Evolutionary conservation across 2,797 vertebrate species (phyloP).

Genomic region (Labroides dimidiatus): DNA sequence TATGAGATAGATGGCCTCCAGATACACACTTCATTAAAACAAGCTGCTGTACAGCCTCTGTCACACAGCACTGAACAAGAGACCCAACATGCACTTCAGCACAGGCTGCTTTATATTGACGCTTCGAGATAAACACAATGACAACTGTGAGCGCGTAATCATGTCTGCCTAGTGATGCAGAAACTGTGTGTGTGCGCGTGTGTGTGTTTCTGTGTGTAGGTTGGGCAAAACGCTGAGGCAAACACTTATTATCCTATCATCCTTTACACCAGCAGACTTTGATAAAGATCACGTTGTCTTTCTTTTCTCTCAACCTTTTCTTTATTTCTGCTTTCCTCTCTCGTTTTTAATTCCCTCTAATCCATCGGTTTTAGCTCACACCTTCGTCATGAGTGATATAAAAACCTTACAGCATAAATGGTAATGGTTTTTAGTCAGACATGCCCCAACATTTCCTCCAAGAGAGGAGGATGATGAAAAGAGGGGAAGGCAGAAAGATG

Average conservation of each 20-base stretch:
- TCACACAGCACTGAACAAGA: background rate
- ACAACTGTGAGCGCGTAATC: slow-evolving; percentile 1
- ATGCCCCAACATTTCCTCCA: slow-evolving; percentile 5
- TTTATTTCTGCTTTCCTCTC: background rate
- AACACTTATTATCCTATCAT: background rate
- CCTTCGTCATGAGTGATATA: background rate
- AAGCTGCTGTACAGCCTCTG: slow-evolving; percentile 15
- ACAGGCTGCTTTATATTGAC: background rate
- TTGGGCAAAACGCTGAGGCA: slow-evolving; percentile 1
- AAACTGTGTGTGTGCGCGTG: background rate
- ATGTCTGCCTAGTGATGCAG: slow-evolving; percentile 34
- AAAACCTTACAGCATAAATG: slow-evolving; percentile 4
- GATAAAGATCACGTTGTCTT: background rate
- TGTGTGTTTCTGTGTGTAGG: no score
- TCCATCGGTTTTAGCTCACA: no score
- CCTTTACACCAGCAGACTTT: background rate
- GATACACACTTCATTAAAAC: slow-evolving; percentile 49
- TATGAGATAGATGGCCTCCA: slow-evolving; percentile 54
- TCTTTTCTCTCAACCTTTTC: background rate
- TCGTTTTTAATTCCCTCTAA: no score
- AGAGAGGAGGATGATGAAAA: slow-evolving; percentile 24
- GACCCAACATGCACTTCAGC: slow-evolving; percentile 5
- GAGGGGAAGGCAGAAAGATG: slow-evolving; percentile 14
- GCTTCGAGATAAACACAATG: slow-evolving; percentile 32
- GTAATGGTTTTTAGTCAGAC: slow-evolving; percentile 28